Conservation (phyloP, 1,140 invertebrate genomes). For the Hypothenemus hampei region DNA sequence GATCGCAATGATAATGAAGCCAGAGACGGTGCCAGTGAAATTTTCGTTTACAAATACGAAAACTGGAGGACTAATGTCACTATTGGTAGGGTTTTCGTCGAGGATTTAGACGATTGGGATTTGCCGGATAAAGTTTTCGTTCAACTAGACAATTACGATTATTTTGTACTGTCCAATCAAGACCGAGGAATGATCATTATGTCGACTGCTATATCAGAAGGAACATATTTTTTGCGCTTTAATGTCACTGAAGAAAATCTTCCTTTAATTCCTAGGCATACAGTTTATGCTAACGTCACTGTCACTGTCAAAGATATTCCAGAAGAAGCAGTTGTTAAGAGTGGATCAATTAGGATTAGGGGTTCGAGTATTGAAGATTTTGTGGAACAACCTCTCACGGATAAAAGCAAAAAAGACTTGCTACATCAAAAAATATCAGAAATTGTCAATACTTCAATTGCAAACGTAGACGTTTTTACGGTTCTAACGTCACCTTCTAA, state of each 20-base stretch:
- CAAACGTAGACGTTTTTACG: conserved; percentile 91
- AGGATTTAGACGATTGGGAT: conserved; percentile 93
- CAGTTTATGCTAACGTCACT: conserved; percentile 72
- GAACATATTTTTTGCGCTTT: conserved; percentile 65
- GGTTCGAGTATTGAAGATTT: conserved; percentile 82
- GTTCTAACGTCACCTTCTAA: conserved; percentile 66
- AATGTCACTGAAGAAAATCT: conserved; percentile 61
- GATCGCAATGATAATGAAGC: conserved; percentile 88
- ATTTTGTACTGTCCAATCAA: conserved; percentile 60
- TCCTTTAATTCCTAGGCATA: conserved; percentile 50
- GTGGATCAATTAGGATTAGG: conserved; percentile 80
- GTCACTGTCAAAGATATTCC: conserved; percentile 81
- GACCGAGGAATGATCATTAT: conserved; percentile 81
- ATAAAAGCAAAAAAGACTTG: conserved; percentile 71
- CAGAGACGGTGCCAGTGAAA: conserved; percentile 72
- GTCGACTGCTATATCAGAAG: conserved; percentile 61
- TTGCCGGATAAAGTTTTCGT: conserved; percentile 79
- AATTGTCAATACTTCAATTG: conserved; percentile 67
- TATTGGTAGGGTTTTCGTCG: conserved; percentile 85
- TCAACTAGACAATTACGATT: conserved; percentile 54
- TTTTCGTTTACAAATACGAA: conserved; percentile 90
- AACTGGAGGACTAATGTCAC: conserved; percentile 55
- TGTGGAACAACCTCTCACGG: conserved; percentile 59
- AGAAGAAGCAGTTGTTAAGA: conserved; percentile 83
- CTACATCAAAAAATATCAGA: conserved; percentile 63